These are phyloP conservation scores for Ennomos fuscantarius DNA, from an alignment of 2,888 invertebrate genomes.

Conservation along the genomic window DNA sequence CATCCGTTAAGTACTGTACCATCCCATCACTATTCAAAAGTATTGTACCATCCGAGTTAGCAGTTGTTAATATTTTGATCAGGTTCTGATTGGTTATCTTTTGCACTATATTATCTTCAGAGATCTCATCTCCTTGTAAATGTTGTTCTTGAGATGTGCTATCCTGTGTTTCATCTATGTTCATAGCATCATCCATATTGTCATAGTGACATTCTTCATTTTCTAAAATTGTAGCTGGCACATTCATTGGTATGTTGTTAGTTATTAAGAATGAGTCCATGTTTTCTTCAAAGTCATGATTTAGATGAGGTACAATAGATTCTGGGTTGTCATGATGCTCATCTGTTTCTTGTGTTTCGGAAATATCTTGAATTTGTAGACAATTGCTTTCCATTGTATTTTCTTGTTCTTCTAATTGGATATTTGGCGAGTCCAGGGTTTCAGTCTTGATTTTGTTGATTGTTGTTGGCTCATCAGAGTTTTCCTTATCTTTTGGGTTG, in stretches of 20 bases:
- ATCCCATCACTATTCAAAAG: constrained; percentile 59
- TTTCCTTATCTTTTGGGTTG: constrained; percentile 51
- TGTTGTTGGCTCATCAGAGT: constrained; percentile 2
- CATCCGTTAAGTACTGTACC: constrained; percentile 63
- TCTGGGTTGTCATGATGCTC: constrained; percentile 12
- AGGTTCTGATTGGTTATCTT: constrained; percentile 58
- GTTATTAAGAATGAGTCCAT: constrained; percentile 71
- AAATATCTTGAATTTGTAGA: not conserved
- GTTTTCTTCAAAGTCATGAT: constrained; percentile 59
- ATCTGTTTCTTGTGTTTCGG: constrained; percentile 17
- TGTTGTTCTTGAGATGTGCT: constrained; percentile 50
- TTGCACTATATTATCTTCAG: constrained; percentile 16
- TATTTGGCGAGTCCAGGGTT: constrained; percentile 23
- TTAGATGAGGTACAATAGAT: too few relatives aligned
- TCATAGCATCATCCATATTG: constrained; percentile 48
- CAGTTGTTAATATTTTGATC: constrained; percentile 70
- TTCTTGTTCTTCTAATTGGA: constrained; percentile 29
- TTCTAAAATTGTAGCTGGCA: constrained; percentile 77
- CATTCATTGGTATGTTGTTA: constrained; percentile 66
- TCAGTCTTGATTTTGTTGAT: constrained; percentile 15
- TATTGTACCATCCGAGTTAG: constrained; percentile 64
- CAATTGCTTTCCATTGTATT: constrained; percentile 20
- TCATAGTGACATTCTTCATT: constrained; percentile 71
- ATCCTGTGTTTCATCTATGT: constrained; percentile 56
- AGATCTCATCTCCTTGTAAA: constrained; percentile 34